Base-by-base conservation (phyloP, 2,888 invertebrate genomes). In the Stramonita haemastoma region DNA sequence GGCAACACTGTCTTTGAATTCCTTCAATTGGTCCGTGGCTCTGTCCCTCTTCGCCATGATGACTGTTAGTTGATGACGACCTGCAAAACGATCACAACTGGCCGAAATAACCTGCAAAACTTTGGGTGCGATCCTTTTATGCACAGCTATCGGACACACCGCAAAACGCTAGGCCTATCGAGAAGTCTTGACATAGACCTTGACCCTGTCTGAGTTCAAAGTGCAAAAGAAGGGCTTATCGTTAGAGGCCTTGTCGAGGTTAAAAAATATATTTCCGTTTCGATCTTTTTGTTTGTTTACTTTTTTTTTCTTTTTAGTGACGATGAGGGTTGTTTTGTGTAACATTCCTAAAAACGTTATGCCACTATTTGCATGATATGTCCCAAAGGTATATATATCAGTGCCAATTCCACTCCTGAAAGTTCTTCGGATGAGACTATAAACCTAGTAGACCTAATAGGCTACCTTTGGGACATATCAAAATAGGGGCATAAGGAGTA, bases 31-130 rank as follows among this genome's bases (percentile, higher is more conserved):
- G 34, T 95, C 93, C 8, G 94, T 88, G 36, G 93, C 93, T 91
- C 93, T 94, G 91, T 95, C 95, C 90, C 95, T 92, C 91, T 91
- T 92, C 83, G 93, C 93, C 94, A 94, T 94, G 87, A 91, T 93
- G 87, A 34, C 81, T 36, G 81, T 1, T 83, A 26, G 8, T 46
- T 83, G 26, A 83, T 6, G 13, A 22, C 46, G 19, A 26, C 22
- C 26, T 0, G 46, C 36, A 22, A 5, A 83, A 8, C 26, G 46
- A 46, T 83, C 36, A 36, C 81, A 83, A n/a, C 29, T 8, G 81
- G 6, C 46, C 36, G 4, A 29, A 46, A 34, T 32, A 79, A 79
- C 0, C 22, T 29, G 22, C 81, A 46, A 36, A 83, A 83, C 73
- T 1, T 19, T 6, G 26, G 36, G 26, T 5, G 46, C 36, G 36